Conservation (phyloP, 1,140 invertebrate genomes). For the Drosophila subobscura region DNA sequence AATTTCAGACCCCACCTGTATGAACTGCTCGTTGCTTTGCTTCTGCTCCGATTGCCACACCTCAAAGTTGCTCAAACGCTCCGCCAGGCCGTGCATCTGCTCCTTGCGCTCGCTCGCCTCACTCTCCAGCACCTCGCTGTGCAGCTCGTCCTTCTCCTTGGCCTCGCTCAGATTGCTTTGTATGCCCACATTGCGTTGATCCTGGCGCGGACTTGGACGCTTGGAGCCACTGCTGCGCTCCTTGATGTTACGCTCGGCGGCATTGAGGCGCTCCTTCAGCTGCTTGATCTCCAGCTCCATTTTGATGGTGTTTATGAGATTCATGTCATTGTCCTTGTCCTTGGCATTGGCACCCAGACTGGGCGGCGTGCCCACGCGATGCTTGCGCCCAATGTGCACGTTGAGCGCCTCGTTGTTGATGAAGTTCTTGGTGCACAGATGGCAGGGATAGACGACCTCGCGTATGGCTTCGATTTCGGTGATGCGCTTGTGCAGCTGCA, state of each 20-base stretch:
- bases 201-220: slow-evolving; percentile 43
- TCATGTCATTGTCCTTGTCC: slow-evolving; percentile 68
- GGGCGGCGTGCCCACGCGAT: slow-evolving; percentile 45
- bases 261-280: slow-evolving; percentile 78
- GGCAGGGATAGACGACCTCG: slow-evolving; percentile 77
- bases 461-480: slow-evolving; percentile 75
- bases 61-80: slow-evolving; percentile 65
- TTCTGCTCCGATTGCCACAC: slow-evolving; percentile 62
- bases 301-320: slow-evolving; percentile 81
- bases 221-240: slow-evolving; percentile 46
- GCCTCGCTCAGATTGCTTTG: slow-evolving; percentile 72
- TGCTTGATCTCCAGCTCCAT: slow-evolving; percentile 83
- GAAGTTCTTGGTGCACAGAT: slow-evolving; percentile 80
- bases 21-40: slow-evolving; percentile 65
- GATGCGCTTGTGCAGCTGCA: slow-evolving; percentile 74
- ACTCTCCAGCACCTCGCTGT: slow-evolving; percentile 27
- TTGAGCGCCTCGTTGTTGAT: slow-evolving; percentile 79
- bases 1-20: slow-evolving; percentile 22
- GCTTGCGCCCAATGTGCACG: slow-evolving; percentile 72
- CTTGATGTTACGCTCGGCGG: slow-evolving; percentile 73
- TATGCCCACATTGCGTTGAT: slow-evolving; percentile 64
- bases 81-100: slow-evolving; percentile 55
- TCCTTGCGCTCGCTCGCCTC: slow-evolving; percentile 58
- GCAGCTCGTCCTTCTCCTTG: slow-evolving; percentile 70
- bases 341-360: slow-evolving; percentile 13